Base-by-base conservation (phyloP, 2,888 invertebrate genomes). In the Watsonalla cultraria region DNA sequence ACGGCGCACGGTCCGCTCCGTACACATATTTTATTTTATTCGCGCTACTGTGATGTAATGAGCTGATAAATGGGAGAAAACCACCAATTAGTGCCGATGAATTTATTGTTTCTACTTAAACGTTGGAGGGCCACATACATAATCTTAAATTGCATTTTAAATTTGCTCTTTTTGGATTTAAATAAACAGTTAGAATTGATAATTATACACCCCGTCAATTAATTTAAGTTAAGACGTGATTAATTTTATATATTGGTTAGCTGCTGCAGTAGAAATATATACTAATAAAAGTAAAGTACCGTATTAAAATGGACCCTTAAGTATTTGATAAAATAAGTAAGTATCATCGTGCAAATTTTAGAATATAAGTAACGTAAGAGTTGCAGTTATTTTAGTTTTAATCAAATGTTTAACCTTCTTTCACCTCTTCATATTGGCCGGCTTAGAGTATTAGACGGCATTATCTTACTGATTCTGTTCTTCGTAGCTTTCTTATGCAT, bases 71-170 rank as follows among this genome's bases (percentile, higher is more conserved):
- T 90, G 86, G 87, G 84, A 90, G 90, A 90, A 90, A 90, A 90
- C 90, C 90, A 90, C 90, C 90, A 90, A 90, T 90, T 90, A 90
- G 90, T 88, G 90, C 87, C 90, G 90, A 90, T 90, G 89, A 90
- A 90, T 90, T 90, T 90, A 90, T 90, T 90, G 90, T 90, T 90
- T 89, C 89, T 88, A 86, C 90, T 90, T 90, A 90, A 89, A 83
- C 88, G 88, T 88, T 86, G 90, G 89, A 87, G 90, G 88, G 86
- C 84, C 82, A 74, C 79, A 78, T 84, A 80, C 82, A 86, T 86
- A 87, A 88, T 89, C 86, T 87, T 78, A 82, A 84, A 86, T 85
- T 86, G 82, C 80, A 74, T 82, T 89, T 87, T 81, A 73, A 81
- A 84, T 81, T 80, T 80, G 68, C 72, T 71, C 68, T 77, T 72